Base-by-base conservation (phyloP, 2,113 vertebrate species). In the Mormyrus iriodes region DNA sequence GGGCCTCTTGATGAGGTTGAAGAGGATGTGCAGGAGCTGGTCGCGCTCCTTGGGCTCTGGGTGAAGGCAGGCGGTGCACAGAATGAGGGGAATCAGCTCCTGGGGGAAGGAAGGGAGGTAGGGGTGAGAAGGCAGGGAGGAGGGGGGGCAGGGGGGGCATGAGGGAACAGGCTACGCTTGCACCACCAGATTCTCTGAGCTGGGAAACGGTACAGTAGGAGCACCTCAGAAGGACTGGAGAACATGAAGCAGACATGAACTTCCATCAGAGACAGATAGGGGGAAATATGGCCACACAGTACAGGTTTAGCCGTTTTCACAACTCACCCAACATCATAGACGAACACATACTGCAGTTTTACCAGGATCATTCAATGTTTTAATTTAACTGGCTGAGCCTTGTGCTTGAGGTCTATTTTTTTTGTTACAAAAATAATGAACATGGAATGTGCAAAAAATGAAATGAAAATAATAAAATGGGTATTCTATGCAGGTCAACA, bases 1-100 rank as follows among this genome's bases (percentile, higher is more conserved):
- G 27, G 98, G 98, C 91, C 98, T 97, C 94, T 99, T 99, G 94
- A 99, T 99, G 92, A 99, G 94, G 93, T 99, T 99, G 94, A 99
- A 99, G 90, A 99, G 97, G 92, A 99, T 99, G 92, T 99, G 98
- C 4, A 99, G 96, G 85, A 99, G 98, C 93, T 99, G 98, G 93
- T 99, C 98, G 95, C 98, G 96, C 91, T 99, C 98, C 95, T 98
- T 99, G 92, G 98, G 96, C 91, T 99, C 98, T 79, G 98, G 98
- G 94, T 99, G 98, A 89, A 99, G 97, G 93, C 98, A 99, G 92
- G 98, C 98, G 65, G 98, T 99, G 90, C 98, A 99, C 90, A 99
- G 89, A 93, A 99, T 99, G 92, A 99, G 97, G 51, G 98, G 98
- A 90, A 99, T 99, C 96, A 99, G 91, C 91, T 99, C 98, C 98